Base-by-base conservation (phyloP, 2,113 vertebrate species). In the Mesoclemmys tuberculata region DNA sequence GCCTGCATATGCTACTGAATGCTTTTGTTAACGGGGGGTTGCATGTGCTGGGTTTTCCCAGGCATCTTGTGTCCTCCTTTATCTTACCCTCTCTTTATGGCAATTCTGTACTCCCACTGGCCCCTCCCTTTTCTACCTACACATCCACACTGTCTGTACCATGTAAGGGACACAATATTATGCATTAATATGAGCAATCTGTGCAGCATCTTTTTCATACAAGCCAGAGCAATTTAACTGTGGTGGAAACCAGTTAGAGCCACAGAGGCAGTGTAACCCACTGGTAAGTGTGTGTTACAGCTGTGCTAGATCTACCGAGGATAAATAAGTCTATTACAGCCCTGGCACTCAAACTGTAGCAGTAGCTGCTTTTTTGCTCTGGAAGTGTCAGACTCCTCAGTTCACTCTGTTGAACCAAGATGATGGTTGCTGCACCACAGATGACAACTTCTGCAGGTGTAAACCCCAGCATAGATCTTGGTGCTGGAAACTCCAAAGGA, bases 11-110 rank as follows among this genome's bases (percentile, higher is more conserved):
- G 81, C 51, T 38, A 27, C 16, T 52, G 31, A 38, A 29, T 82
- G 31, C 51, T 90, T 92, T 88, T 89, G 51, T 88, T 96, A 87
- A 87, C n/a, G 91, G 74, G 7, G 35, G 64, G 24, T 91, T 88
- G 82, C 5, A 6, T 19, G 55, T 77, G 44, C 82, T 84, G 27
- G 1, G 0, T 78, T 74, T 94, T 95, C 55, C 90, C 82, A 49
- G 0, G 21, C 58, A 93, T 41, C 84, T 92, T 4, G 0, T 74
- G 35, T 19, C 85, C 29, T 95, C 38, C 26, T 86, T 44, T 35
- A 38, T 8, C 48, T 44, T 58, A 29, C 44, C 91, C 92, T 93
- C 58, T 84, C 8, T 71, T 91, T 38, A 48, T 44, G 80, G 35
- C 27, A 91, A 0, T 0, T 8, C 74, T 88, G 18, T 3, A 4